phyloP scores from a whole-genome alignment of 2,113 vertebrate species.

The chimpanzee (Pan troglodytes) region NHGRI_mPanTro3-v2.1_pri NC_072398.2:80371001-80371500 shows the following conservation, averaged over 20 bases:
- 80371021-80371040: no score
- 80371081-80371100: no score
- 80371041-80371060: no score
- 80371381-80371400: not conserved
- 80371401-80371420: not conserved
- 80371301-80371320: not conserved
- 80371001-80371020: no score
- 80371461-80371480: not conserved
- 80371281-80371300: not conserved
- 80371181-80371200: not conserved
- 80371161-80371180: not conserved
- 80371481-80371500: not conserved
- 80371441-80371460: not conserved
- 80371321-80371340: not conserved
- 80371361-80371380: rapidly evolving
- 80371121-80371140: not conserved
- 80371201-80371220: not conserved
- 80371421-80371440: not conserved
- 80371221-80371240: not conserved
- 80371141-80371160: not conserved
- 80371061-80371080: no score
- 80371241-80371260: not conserved
- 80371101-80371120: not conserved
- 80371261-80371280: not conserved
- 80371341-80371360: not conserved